Evolutionary conservation across 2,888 invertebrate genomes (phyloP), one percentile per base, ranked within the genome.

Genomic region (Calliphora vomitoria): DNA sequence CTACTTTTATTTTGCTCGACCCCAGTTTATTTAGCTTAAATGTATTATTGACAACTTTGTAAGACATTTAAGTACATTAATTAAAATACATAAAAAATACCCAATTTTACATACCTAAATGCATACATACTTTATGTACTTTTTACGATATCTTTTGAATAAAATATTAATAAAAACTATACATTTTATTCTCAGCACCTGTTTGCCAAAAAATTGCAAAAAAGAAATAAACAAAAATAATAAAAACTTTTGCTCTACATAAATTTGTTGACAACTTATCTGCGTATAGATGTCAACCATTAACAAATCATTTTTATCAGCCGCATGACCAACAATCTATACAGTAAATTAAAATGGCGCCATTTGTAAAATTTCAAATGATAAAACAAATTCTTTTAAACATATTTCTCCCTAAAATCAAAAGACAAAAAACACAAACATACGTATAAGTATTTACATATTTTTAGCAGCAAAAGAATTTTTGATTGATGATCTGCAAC

Each of bases 241-340:
- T 20, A 47, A 71, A 44, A 81, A 68, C 18, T 31, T 69, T 53
- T 58, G 25, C 53, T 62, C 38, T 58, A 62, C 79, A 79, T 72
- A 82, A 62, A 85, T 85, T 84, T 53, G 60, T 18, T 74, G 62
- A 69, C 38, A 53, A 75, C 74, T 85, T 85, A 82, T 87, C 85
- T 25, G 18, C 8, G 38, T 64, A 66, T 82, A 69, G 47, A 82
- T 74, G 85, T 75, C 85, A 79, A 79, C 64, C 79, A 75, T 64
- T 82, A 85, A 87, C 87, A 87, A 87, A 87, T 87, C 85, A 87
- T 80, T 87, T 58, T 85, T 85, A 87, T 87, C 76, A 78, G 50
- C 25, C 66, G 80, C 44, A 68, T 64, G 31, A 69, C 62, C 44
- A 64, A 72, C 75, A 82, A 82, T 78, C 78, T 75, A 47, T 62